These are phyloP conservation scores for Lamprologus sp. DNA, from an alignment of 2,113 vertebrate species.

Conservation along the genomic window DNA sequence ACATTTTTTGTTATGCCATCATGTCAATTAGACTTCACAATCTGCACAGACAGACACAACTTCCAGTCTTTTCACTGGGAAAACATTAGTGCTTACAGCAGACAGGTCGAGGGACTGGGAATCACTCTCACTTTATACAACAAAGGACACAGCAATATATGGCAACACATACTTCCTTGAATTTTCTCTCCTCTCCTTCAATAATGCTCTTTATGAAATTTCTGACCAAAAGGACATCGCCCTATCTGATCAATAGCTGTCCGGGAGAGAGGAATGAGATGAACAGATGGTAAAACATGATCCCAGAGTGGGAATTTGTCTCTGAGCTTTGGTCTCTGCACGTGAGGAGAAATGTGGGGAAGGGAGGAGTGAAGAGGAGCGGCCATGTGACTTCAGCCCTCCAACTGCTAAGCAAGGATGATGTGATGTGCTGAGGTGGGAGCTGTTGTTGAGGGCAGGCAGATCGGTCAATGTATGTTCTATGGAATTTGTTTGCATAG, in stretches of 20 bases:
- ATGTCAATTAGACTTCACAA: not conserved
- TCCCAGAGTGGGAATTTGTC: not conserved
- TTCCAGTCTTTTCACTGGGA: constrained; percentile 8
- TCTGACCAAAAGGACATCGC: not conserved
- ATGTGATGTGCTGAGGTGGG: not conserved
- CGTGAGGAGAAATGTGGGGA: constrained; percentile 18
- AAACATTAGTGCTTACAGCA: not conserved
- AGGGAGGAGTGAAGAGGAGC: not conserved
- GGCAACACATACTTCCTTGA: not conserved
- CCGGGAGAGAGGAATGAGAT: not conserved
- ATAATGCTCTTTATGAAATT: not conserved
- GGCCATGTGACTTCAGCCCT: constrained; percentile 18
- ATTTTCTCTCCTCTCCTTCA: not conserved
- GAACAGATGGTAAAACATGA: not conserved
- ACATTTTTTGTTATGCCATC: not conserved
- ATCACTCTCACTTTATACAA: not conserved
- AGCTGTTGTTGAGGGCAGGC: not conserved
- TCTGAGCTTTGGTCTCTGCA: constrained; percentile 13
- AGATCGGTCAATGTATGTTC: not conserved
- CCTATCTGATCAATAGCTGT: constrained; percentile 8
- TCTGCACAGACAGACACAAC: not conserved
- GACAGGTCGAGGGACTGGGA: not conserved
- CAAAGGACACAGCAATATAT: not conserved
- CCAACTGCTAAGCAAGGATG: constrained; percentile 1
- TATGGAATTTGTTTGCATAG: not conserved